A percentile compares a stretch with the other conserved stretches of the same genome.
Conservation (phyloP, 2,113 vertebrate species). For the Cephalopterus ornatus region DNA sequence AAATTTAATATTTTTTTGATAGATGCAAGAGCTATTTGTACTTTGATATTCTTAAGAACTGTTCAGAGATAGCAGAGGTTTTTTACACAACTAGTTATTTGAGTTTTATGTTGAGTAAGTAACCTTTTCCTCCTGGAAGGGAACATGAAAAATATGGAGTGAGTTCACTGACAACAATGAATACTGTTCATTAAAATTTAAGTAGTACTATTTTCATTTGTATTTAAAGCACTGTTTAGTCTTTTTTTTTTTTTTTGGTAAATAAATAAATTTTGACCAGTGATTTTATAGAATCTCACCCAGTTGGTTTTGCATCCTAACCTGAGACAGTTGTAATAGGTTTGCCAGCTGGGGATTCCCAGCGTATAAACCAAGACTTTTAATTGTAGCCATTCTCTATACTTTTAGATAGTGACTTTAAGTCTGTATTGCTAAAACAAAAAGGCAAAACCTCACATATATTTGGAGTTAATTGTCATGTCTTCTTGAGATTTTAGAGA, state of each 20-base stretch:
- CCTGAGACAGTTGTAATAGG: not conserved
- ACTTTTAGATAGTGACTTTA: not conserved
- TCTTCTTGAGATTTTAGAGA: not conserved
- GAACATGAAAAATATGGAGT: not conserved
- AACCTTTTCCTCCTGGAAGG: not conserved
- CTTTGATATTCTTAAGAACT: not conserved
- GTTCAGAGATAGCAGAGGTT: not conserved
- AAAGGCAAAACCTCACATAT: not conserved
- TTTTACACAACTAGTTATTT: not conserved
- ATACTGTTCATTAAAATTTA: not conserved
- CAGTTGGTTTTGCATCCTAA: not conserved
- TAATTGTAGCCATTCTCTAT: not conserved
- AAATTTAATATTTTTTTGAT: not conserved
- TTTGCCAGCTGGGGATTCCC: not conserved
- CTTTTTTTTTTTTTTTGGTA: too few species aligned
- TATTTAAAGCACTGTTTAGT: not conserved
- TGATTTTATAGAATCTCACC: not conserved
- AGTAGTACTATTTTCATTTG: not conserved
- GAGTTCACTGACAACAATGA: not conserved
- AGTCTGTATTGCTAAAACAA: not conserved
- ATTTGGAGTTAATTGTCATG: not conserved
- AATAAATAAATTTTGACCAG: not conserved
- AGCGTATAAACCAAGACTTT: not conserved
- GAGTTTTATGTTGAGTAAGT: not conserved
- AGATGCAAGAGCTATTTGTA: not conserved